Conservation (phyloP, 2,113 vertebrate genomes). For the Gobio gobio region DNA sequence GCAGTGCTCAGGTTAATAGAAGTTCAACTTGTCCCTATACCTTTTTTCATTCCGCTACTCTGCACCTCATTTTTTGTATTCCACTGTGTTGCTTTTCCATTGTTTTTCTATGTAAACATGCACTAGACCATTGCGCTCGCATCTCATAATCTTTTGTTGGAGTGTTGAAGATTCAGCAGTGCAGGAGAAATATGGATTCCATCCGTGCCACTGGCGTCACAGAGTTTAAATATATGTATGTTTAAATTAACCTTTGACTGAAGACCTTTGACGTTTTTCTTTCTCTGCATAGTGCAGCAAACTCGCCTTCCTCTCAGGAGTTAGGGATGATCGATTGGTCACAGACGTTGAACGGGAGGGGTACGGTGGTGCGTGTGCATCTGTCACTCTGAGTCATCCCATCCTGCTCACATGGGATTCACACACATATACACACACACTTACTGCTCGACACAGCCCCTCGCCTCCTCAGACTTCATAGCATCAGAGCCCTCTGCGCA, state of each 20-base stretch:
- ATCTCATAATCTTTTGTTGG: not conserved
- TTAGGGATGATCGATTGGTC: constrained; percentile 48
- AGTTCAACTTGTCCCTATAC: no score
- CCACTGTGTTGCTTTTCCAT: no score
- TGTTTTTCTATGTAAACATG: no score
- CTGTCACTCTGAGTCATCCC: constrained; percentile 58
- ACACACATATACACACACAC: constrained; percentile 22
- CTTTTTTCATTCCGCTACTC: no score
- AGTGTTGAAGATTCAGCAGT: not conserved
- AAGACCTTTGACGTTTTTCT: not conserved
- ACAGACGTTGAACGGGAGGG: constrained; percentile 33
- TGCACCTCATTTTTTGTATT: no score
- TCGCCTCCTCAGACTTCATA: constrained; percentile 15
- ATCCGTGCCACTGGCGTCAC: not conserved
- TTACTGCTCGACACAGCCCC: constrained; percentile 19
- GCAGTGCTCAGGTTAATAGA: no score
- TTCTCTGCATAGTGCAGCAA: constrained; percentile 21
- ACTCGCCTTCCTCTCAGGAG: constrained; percentile 41
- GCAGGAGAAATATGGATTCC: not conserved
- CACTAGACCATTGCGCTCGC: no score
- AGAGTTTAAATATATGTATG: not conserved
- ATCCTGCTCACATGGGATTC: constrained; percentile 42
- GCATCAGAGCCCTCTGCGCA: constrained; percentile 2
- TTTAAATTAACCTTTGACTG: not conserved
- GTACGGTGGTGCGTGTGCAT: constrained; percentile 43